These are phyloP conservation scores for Acrobasis repandana DNA, from an alignment of 2,888 invertebrate genomes.

Conservation along the genomic window DNA sequence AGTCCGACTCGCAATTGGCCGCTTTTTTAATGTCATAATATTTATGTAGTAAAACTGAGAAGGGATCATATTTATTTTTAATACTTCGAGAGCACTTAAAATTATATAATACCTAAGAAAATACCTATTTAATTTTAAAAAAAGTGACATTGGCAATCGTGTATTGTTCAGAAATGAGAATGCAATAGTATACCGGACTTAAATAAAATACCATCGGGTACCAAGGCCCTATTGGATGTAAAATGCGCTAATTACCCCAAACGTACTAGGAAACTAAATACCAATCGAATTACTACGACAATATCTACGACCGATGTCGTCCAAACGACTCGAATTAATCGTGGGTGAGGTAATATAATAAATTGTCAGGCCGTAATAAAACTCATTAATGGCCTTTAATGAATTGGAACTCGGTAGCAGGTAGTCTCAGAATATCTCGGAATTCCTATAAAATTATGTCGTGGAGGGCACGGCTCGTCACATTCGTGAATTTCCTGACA, in stretches of 20 bases:
- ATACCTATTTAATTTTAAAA: no score
- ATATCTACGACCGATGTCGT: slow-evolving; percentile 47
- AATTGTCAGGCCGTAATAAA: slow-evolving; percentile 67
- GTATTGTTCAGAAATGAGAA: neutral
- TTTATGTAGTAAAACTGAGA: no score
- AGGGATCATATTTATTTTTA: no score
- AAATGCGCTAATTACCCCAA: slow-evolving; percentile 22
- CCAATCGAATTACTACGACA: slow-evolving; percentile 42
- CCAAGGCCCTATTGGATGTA: slow-evolving; percentile 8
- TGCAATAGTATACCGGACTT: neutral
- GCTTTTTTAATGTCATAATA: no score
- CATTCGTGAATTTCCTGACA: slow-evolving; percentile 38
- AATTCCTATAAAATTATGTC: slow-evolving; percentile 61
- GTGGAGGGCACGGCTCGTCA: slow-evolving; percentile 44
- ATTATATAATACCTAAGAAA: no score
- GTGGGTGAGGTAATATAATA: slow-evolving; percentile 53
- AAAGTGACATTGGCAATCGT: neutral
- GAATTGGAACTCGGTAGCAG: slow-evolving; percentile 75
- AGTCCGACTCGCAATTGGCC: no score
- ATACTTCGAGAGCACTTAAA: no score
- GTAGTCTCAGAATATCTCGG: slow-evolving; percentile 58
- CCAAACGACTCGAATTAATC: slow-evolving; percentile 70
- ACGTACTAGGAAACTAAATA: slow-evolving; percentile 37
- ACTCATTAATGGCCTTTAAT: slow-evolving; percentile 72
- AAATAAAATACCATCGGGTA: slow-evolving; percentile 18